A percentile compares a stretch with the other conserved stretches of the same genome.
Conservation (phyloP, 2,797 vertebrate genomes). For the Hylomyscus alleni region DNA sequence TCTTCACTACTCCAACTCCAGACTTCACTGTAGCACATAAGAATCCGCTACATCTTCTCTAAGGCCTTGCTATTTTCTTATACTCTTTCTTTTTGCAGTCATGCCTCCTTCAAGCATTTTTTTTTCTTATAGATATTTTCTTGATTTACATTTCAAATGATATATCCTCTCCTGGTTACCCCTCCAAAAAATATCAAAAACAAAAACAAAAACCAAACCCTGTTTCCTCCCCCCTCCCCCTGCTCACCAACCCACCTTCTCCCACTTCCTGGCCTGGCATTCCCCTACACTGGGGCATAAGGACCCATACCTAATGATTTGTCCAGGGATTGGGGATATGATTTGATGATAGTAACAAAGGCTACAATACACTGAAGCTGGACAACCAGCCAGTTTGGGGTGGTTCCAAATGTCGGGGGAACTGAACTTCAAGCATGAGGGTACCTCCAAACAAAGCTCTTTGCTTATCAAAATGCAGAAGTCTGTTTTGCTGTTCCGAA, state of each 20-base stretch:
- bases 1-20: not conserved
- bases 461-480: not conserved
- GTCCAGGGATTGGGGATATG: not conserved
- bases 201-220: too few relatives aligned
- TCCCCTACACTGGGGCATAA: too few relatives aligned
- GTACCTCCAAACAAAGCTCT: not conserved
- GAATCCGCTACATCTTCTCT: rapidly evolving
- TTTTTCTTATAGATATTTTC: not conserved
- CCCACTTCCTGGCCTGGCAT: too few relatives aligned
- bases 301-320: not conserved
- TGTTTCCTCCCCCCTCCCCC: too few relatives aligned
- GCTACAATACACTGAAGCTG: not conserved
- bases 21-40: not conserved
- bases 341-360: not conserved
- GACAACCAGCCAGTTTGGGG: not conserved
- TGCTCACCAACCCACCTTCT: too few relatives aligned
- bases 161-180: too few relatives aligned
- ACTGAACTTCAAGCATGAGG: not conserved
- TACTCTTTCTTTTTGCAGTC: not conserved
- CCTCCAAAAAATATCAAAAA: too few relatives aligned
- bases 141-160: too few relatives aligned
- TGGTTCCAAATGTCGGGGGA: not conserved
- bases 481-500: not conserved
- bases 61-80: not conserved
- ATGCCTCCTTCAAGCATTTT: not conserved